Conservation (phyloP, 2,113 vertebrate species). For the Burhinus oedicnemus region DNA sequence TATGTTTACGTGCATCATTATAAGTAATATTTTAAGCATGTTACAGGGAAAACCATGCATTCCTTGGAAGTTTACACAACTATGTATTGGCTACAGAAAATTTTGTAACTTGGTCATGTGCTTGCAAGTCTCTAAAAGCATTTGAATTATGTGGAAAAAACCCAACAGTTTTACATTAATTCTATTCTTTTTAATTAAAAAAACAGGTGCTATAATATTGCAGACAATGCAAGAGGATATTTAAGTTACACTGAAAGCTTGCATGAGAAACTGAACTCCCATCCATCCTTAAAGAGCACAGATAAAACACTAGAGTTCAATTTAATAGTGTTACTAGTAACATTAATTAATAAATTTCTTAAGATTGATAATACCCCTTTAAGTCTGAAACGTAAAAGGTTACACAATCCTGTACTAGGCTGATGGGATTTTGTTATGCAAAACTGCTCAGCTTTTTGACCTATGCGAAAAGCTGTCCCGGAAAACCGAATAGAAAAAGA, state of each 20-base stretch:
- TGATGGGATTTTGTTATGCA: not conserved
- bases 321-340: not conserved
- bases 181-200: not conserved
- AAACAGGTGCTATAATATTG: not conserved
- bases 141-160: not conserved
- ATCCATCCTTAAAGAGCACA: not conserved
- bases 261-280: not conserved
- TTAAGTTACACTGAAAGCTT: too few relatives aligned
- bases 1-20: not conserved
- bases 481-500: not conserved
- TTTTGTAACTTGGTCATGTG: not conserved
- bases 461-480: not conserved
- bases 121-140: not conserved
- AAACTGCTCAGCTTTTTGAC: not conserved
- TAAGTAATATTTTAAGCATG: not conserved
- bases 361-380: not conserved
- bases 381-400: not conserved
- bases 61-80: not conserved
- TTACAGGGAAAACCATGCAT: not conserved
- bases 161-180: not conserved
- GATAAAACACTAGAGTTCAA: not conserved
- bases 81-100: not conserved
- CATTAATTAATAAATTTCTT: not conserved
- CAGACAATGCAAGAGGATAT: too few relatives aligned
- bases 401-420: not conserved